phyloP scores from a whole-genome alignment of 1,140 invertebrate genomes.

The Lucilia cuprina region DNA sequence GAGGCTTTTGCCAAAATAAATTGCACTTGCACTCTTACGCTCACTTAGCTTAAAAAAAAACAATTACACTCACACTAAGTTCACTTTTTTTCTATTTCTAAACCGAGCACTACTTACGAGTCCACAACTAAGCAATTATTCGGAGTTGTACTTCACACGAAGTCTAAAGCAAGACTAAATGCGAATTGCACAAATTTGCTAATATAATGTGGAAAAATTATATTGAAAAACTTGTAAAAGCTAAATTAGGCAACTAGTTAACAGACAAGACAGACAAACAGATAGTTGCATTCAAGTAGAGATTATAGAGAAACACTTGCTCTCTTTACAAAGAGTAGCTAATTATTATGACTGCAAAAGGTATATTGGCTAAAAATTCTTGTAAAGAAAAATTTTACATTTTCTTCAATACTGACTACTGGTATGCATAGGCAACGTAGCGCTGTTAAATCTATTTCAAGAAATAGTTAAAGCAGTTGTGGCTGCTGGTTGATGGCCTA shows the following conservation, averaged over 20 bases:
- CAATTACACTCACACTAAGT: not conserved
- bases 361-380: not conserved
- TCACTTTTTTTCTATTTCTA: not conserved
- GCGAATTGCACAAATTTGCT: conserved; percentile 23
- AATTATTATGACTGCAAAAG: not conserved
- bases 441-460: not conserved
- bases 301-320: not conserved
- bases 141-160: conserved; percentile 28
- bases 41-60: not conserved
- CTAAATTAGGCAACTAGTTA: conserved; percentile 21
- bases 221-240: conserved; percentile 23
- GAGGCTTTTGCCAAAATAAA: not conserved
- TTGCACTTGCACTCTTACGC: not conserved
- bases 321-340: conserved; percentile 15
- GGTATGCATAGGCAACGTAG: not conserved
- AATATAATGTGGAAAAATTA: conserved; percentile 1
- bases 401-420: not conserved
- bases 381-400: not conserved
- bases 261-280: not conserved
- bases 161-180: conserved; percentile 27
- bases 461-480: not conserved
- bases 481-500: not conserved
- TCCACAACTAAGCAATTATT: conserved; percentile 3
- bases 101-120: conserved; percentile 29
- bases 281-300: not conserved